Percentiles rank a stretch among this genome's conserved stretches.
Evolutionary conservation across 2,888 invertebrate genomes (phyloP).

Genomic region (Euzetes globulus): DNA sequence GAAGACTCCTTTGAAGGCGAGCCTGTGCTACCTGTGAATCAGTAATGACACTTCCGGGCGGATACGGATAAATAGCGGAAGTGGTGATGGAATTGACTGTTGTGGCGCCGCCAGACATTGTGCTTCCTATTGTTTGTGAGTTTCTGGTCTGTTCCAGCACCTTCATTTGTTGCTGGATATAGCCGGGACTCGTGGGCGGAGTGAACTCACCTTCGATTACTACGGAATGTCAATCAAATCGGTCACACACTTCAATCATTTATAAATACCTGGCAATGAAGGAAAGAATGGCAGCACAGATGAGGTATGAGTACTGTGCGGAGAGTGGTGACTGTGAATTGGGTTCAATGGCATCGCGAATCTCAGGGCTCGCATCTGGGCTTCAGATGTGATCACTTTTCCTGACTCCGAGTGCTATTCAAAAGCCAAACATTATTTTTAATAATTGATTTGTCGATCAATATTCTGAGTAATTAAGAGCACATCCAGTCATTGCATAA

Average conservation of each 20-base stretch:
- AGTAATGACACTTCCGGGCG: slow-evolving; percentile 52
- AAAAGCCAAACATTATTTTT: neutral
- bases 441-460: neutral
- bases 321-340: neutral
- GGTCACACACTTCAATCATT: neutral
- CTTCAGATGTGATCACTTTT: slow-evolving; percentile 58
- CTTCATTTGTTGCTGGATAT: slow-evolving; percentile 55
- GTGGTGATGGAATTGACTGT: neutral
- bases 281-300: slow-evolving; percentile 58
- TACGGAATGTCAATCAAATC: slow-evolving; percentile 39
- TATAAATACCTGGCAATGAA: slow-evolving; percentile 54
- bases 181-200: slow-evolving; percentile 50
- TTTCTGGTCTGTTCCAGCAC: slow-evolving; percentile 50
- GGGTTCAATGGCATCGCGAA: slow-evolving; percentile 22
- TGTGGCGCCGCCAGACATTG: neutral
- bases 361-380: slow-evolving; percentile 63
- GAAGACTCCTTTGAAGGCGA: slow-evolving; percentile 48
- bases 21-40: slow-evolving; percentile 43
- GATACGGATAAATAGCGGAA: slow-evolving; percentile 25
- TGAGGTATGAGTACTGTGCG: slow-evolving; percentile 45
- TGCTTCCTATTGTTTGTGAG: slow-evolving; percentile 22
- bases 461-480: neutral
- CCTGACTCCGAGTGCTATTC: slow-evolving; percentile 47
- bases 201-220: slow-evolving; percentile 51
- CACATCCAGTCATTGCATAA: neutral